Conservation (phyloP, 2,888 invertebrate species). For the Spilarctia lutea region DNA sequence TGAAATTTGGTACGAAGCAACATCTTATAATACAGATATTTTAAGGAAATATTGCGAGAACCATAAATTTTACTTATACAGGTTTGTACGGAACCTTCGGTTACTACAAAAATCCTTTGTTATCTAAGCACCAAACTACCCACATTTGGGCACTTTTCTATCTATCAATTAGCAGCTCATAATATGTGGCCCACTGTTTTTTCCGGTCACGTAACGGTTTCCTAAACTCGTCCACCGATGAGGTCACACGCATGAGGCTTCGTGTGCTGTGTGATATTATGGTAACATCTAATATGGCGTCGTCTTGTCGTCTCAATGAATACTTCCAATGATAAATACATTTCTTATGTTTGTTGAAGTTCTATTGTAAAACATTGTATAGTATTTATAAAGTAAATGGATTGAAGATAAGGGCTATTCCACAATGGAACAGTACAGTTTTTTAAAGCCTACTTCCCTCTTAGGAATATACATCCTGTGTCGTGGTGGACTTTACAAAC, state of each 20-base stretch:
- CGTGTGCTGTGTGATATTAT: constrained; percentile 48
- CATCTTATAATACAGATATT: no score
- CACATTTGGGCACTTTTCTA: constrained; percentile 17
- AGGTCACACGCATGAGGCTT: constrained; percentile 63
- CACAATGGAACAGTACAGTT: no score
- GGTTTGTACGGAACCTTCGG: no score
- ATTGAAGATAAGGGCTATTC: not conserved
- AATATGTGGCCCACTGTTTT: constrained; percentile 53
- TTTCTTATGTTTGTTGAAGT: not conserved
- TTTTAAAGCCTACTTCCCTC: no score
- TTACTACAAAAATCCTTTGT: not conserved
- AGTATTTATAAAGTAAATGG: not conserved
- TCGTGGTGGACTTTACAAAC: no score
- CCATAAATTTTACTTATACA: no score
- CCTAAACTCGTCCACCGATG: constrained; percentile 62
- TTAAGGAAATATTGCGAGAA: no score
- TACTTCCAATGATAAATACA: constrained; percentile 10
- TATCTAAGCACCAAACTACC: constrained; percentile 43
- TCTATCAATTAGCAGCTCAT: constrained; percentile 38
- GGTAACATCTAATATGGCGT: constrained; percentile 39
- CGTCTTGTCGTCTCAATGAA: constrained; percentile 41
- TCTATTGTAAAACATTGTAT: not conserved
- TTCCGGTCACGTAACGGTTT: constrained; percentile 80
- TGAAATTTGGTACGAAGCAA: no score
- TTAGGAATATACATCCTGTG: no score